Percentiles rank a stretch among this genome's conserved stretches.
Evolutionary conservation across 2,888 invertebrate species (phyloP).

Genomic region (Pyralis farinalis): DNA sequence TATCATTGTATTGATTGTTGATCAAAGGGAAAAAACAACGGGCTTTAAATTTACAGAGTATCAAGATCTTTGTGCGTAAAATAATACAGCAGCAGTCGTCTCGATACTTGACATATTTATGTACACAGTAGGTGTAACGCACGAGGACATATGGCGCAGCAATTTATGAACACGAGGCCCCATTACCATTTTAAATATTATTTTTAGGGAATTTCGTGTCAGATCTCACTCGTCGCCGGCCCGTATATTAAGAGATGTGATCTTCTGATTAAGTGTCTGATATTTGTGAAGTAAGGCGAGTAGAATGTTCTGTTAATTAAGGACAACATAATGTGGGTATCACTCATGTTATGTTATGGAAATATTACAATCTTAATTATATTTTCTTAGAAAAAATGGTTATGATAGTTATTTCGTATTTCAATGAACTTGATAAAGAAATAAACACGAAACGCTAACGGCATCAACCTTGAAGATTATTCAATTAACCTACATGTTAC

Average conservation of each 20-base stretch:
- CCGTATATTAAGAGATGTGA: slow-evolving; percentile 78
- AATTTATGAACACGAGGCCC: slow-evolving; percentile 77
- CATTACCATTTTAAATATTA: slow-evolving; percentile 82
- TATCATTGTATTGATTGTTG: not conserved
- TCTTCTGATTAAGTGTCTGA: slow-evolving; percentile 75
- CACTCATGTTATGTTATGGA: slow-evolving; percentile 29
- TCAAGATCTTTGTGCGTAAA: slow-evolving; percentile 46
- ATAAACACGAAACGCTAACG: too few relatives aligned
- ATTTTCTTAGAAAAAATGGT: slow-evolving; percentile 6
- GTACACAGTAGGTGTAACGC: slow-evolving; percentile 76
- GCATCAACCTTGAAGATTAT: too few relatives aligned
- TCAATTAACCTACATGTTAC: too few relatives aligned
- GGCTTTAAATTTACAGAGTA: slow-evolving; percentile 29
- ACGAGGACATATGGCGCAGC: slow-evolving; percentile 75
- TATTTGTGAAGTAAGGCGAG: slow-evolving; percentile 55
- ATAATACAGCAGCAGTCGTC: slow-evolving; percentile 59
- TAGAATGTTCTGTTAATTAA: slow-evolving; percentile 73
- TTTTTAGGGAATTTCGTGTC: slow-evolving; percentile 81
- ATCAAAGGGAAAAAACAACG: not conserved
- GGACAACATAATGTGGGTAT: slow-evolving; percentile 43
- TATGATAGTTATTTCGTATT: too few relatives aligned
- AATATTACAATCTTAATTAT: slow-evolving; percentile 10
- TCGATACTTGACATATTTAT: slow-evolving; percentile 80
- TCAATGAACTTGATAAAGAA: too few relatives aligned
- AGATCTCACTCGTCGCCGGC: slow-evolving; percentile 77